Percentiles rank a stretch among this genome's conserved stretches.
Conservation (phyloP, 2,797 vertebrate genomes). For the Graptemys geographica region DNA sequence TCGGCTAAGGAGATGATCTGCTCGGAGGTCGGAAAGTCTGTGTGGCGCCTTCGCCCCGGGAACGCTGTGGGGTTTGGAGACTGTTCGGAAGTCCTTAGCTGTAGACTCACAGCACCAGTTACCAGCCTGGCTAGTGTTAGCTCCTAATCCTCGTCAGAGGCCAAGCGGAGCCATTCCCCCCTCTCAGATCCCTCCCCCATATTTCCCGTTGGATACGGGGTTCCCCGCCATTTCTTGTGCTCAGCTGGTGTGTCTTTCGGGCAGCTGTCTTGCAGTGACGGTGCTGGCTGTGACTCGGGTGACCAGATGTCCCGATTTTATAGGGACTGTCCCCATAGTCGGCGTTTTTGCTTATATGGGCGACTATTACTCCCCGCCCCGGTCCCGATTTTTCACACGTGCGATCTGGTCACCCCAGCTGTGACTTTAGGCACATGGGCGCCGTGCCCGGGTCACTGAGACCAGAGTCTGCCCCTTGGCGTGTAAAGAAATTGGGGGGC, state of each 20-base stretch:
- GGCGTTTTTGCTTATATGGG: too few relatives aligned
- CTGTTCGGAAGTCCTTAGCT: not conserved
- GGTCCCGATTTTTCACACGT: too few relatives aligned
- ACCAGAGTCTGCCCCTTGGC: not conserved
- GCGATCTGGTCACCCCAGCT: too few relatives aligned
- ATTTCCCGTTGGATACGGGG: not conserved
- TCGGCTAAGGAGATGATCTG: not conserved
- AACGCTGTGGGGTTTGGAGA: not conserved
- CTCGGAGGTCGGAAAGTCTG: too few relatives aligned
- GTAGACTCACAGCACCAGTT: too few relatives aligned
- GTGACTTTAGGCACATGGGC: not conserved
- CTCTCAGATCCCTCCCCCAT: not conserved
- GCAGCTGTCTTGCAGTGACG: not conserved
- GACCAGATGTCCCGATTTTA: too few relatives aligned
- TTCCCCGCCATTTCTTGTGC: not conserved
- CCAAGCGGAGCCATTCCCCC: not conserved
- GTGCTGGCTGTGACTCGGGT: too few relatives aligned
- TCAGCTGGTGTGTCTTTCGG: not conserved
- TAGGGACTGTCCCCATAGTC: too few relatives aligned
- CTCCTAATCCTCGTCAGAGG: not conserved
- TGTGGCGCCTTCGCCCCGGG: not conserved
- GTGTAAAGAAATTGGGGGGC: not conserved
- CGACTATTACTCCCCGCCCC: too few relatives aligned
- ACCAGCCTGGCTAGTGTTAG: too few relatives aligned
- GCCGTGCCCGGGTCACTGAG: not conserved